Evolutionary conservation across 2,797 vertebrate genomes (phyloP), one percentile per base, ranked within the genome.

Genomic region (Lepilemur ruficaudatus): DNA sequence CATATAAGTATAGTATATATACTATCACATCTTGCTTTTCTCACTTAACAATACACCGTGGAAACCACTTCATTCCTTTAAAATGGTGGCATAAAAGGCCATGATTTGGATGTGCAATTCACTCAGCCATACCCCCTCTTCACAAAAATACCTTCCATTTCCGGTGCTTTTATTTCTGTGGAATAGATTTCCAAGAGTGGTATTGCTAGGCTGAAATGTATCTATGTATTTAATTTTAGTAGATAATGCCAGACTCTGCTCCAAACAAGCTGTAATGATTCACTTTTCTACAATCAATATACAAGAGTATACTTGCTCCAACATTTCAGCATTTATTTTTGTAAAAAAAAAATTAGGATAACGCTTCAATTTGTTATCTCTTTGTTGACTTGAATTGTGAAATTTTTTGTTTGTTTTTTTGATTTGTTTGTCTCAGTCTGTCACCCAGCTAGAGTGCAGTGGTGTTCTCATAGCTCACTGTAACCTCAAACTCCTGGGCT

Each of bases 1-100:
- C 52, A 41, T 63, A n/a, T 63, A 55, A 38, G 75, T 55, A 55
- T 48, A 59, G 48, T 76, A 50, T 67, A 38, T 18, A 18, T 46
- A 30, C 67, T 43, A 70, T 32, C 15, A 46, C n/a, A 48, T 93
- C 72, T 94, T 89, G 67, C 61, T 94, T 93, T 95, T 92, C 63
- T 96, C 28, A 63, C 30, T 70, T 88, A 89, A 90, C 35, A 95
- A 41, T 70, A 75, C 32, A 30, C 85, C 89, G 85, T 82, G 67
- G 95, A 96, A 96, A 82, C 73, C 76, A 82, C 43, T 23, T 88
- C 11, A 4, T 92, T 82, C 67, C 91, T 89, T 92, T 73, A 91
- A 81, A 81, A 88, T 25, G 20, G 50, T 81, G 69, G 25, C 28
- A 30, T 89, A 41, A 94, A 97, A 95, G 76, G 30, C 38, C 14